Conservation (phyloP, 2,113 vertebrate species). For the Mustela nigripes region DNA sequence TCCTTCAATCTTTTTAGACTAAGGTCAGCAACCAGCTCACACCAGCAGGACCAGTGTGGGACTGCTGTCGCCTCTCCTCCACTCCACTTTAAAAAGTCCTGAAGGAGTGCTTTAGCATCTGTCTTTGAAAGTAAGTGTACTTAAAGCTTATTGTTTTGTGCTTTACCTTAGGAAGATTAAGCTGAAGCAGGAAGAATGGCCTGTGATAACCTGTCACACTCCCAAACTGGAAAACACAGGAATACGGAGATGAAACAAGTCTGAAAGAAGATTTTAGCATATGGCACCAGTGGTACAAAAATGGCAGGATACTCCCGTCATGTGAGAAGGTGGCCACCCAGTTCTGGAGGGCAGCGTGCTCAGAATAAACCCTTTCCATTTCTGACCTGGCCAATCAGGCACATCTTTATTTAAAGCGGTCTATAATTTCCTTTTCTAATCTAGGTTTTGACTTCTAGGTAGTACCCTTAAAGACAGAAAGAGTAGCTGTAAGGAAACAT, state of each 20-base stretch:
- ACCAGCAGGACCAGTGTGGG: neutral
- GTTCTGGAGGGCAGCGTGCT: neutral
- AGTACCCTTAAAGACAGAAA: neutral
- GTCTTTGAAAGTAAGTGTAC: neutral
- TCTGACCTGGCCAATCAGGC: neutral
- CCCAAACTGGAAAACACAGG: neutral
- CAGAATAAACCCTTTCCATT: slow-evolving; percentile 66
- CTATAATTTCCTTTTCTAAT: slow-evolving; percentile 63
- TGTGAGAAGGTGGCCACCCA: neutral
- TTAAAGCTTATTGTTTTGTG: neutral
- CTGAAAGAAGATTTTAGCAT: slow-evolving; percentile 17
- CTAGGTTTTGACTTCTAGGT: neutral
- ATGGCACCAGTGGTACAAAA: slow-evolving; percentile 34
- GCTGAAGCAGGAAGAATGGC: neutral
- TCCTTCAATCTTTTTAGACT: neutral
- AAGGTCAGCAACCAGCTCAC: neutral
- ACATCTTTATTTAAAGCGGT: slow-evolving; percentile 5
- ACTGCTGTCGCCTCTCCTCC: neutral
- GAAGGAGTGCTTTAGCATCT: neutral
- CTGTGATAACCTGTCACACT: neutral
- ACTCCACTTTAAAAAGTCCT: neutral
- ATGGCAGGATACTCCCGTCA: neutral
- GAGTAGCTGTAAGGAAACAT: neutral
- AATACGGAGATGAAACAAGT: neutral
- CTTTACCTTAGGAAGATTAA: neutral